These are phyloP conservation scores for Stegodyphus dumicola DNA, from an alignment of 1,140 invertebrate genomes.

Conservation along the genomic window DNA sequence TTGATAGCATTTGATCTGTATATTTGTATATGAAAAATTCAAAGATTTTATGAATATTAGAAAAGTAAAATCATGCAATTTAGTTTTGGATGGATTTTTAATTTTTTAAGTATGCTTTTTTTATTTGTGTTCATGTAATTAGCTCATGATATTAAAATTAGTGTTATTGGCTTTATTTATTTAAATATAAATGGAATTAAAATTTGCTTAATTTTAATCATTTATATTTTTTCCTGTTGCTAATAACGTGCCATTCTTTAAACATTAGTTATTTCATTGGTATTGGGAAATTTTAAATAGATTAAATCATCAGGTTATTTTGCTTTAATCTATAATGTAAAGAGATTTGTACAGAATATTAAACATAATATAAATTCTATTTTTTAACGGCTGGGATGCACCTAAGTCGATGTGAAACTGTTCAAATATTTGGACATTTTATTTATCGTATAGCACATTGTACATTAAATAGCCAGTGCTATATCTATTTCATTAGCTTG, in stretches of 20 bases:
- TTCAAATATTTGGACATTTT: conserved; percentile 7
- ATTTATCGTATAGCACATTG: conserved; percentile 50
- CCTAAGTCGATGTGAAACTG: not conserved
- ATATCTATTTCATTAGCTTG: conserved; percentile 37
- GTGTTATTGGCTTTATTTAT: too few species aligned
- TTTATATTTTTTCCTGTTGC: too few species aligned
- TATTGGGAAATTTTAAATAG: too few species aligned
- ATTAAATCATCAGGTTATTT: too few species aligned
- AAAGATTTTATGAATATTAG: not conserved
- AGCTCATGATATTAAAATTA: too few species aligned
- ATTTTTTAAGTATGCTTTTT: too few species aligned
- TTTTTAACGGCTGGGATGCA: conserved; percentile 13
- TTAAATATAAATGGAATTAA: too few species aligned
- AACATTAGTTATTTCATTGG: too few species aligned
- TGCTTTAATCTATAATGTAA: not conserved
- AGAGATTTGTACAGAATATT: conserved; percentile 16
- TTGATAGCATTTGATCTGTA: conserved; percentile 58
- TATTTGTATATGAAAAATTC: conserved; percentile 52
- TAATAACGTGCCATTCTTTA: too few species aligned
- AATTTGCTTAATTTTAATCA: too few species aligned
- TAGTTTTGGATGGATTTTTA: not conserved
- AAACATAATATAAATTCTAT: conserved; percentile 18
- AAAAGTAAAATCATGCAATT: not conserved
- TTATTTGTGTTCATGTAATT: too few species aligned
- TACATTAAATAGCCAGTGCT: conserved; percentile 21